phyloP scores from a whole-genome alignment of 2,888 invertebrate species.

The Zaprionus obscuricornis region DNA sequence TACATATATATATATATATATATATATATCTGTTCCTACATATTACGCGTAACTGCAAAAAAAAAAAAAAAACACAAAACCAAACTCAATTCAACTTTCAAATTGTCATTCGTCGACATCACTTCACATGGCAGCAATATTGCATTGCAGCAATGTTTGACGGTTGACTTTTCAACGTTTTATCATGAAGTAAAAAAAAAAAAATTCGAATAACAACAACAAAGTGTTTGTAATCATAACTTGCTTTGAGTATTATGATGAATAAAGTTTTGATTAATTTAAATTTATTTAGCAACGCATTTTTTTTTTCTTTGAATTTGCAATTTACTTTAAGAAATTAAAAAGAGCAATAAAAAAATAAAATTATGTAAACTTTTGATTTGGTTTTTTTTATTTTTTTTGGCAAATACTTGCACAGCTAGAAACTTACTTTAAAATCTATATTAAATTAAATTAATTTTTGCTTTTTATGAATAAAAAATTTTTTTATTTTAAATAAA shows the following conservation, averaged over 20 bases:
- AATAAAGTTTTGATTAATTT: constrained; percentile 71
- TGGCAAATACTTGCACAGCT: too few species aligned
- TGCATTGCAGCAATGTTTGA: constrained; percentile 28
- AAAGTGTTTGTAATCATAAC: constrained; percentile 48
- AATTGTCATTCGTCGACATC: constrained; percentile 58
- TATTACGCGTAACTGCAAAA: constrained; percentile 17
- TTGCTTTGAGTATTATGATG: constrained; percentile 38
- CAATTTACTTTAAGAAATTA: constrained; percentile 5
- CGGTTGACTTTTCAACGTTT: constrained; percentile 61
- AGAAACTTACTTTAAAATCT: too few species aligned
- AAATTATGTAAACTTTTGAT: too few species aligned
- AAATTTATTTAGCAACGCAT: constrained; percentile 28
- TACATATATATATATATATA: too few species aligned
- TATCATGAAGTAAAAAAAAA: constrained; percentile 67
- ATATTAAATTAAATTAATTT: too few species aligned
- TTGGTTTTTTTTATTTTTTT: too few species aligned
- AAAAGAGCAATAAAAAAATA: too few species aligned
- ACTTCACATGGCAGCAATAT: too few species aligned
- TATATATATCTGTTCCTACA: too few species aligned
- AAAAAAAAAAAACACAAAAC: constrained; percentile 10
- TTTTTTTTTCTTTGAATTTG: background rate
- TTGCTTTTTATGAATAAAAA: too few species aligned
- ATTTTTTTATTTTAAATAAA: too few species aligned
- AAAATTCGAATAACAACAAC: constrained; percentile 18
- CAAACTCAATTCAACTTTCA: constrained; percentile 76